These are phyloP conservation scores for Papilio elwesi DNA, from an alignment of 2,888 invertebrate species.

Conservation along the genomic window DNA sequence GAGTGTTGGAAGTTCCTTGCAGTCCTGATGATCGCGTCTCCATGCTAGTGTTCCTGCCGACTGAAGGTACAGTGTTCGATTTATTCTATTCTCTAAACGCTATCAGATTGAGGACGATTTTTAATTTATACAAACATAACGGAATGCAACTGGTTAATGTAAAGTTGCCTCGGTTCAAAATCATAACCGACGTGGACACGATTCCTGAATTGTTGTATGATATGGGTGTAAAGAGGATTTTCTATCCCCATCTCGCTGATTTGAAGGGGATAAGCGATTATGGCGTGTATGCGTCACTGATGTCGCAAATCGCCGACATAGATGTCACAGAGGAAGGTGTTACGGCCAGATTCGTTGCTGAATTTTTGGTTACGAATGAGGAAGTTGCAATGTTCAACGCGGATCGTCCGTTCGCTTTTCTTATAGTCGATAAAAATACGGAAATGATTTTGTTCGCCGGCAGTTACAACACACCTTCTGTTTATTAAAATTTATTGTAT, in stretches of 20 bases:
- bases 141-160: slow-evolving; percentile 56
- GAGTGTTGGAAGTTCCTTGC: slow-evolving; percentile 63
- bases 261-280: slow-evolving; percentile 61
- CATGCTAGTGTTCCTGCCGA: slow-evolving; percentile 65
- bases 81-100: slow-evolving; percentile 58
- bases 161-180: slow-evolving; percentile 64
- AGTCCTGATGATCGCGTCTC: slow-evolving; percentile 51
- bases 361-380: slow-evolving; percentile 48
- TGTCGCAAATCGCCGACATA: slow-evolving; percentile 62
- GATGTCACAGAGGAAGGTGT: slow-evolving; percentile 64
- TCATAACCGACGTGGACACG: slow-evolving; percentile 58
- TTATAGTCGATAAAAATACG: slow-evolving; percentile 62
- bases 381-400: slow-evolving; percentile 54
- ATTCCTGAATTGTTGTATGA: slow-evolving; percentile 65
- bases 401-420: slow-evolving; percentile 64
- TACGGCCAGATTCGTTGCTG: slow-evolving; percentile 47
- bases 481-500: slow-evolving; percentile 46
- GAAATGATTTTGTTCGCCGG: slow-evolving; percentile 69
- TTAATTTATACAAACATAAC: slow-evolving; percentile 53
- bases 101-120: slow-evolving; percentile 59
- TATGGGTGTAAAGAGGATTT: slow-evolving; percentile 69
- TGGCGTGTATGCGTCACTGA: slow-evolving; percentile 59
- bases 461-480: slow-evolving; percentile 58
- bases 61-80: slow-evolving; percentile 52
- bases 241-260: slow-evolving; percentile 59